A percentile compares a stretch with the other conserved stretches of the same genome.
phyloP scores from a whole-genome alignment of 53 echinoderm and acorn worm species.

The Luidia sarsii region DNA sequence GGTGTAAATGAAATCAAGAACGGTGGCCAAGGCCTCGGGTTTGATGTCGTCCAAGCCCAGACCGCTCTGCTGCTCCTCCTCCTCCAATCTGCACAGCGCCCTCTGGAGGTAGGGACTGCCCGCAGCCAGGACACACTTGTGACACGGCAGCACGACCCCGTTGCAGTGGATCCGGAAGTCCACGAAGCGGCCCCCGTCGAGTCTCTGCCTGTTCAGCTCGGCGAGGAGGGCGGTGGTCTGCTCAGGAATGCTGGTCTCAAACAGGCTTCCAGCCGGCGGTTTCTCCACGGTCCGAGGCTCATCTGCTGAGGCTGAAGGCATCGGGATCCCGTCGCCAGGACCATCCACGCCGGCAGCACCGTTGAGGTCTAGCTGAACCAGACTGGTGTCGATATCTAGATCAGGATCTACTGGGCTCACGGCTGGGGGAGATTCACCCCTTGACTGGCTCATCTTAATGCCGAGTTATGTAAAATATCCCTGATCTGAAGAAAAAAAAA shows the following conservation, averaged over 20 bases:
- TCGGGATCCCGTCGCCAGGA: too few species aligned
- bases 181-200: constrained; percentile 1
- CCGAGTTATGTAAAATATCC: not conserved
- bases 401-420: constrained; percentile 16
- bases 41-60: constrained; percentile 55
- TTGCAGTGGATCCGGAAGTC: constrained; percentile 40
- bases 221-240: constrained; percentile 1
- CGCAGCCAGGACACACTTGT: constrained; percentile 77
- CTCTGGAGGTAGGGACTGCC: constrained; percentile 73
- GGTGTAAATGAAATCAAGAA: constrained; percentile 68
- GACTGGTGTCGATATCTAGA: constrained; percentile 38
- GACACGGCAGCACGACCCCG: constrained; percentile 61
- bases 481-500: too few species aligned
- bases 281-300: too few species aligned
- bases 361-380: constrained; percentile 7
- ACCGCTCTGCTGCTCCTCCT: not conserved
- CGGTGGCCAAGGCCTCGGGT: constrained; percentile 24
- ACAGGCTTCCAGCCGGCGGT: too few species aligned
- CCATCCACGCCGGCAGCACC: not conserved
- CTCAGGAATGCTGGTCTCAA: not conserved
- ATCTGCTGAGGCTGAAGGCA: too few species aligned
- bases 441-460: constrained; percentile 8
- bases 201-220: constrained; percentile 33
- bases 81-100: not conserved
- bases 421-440: not conserved